A percentile compares a stretch with the other conserved stretches of the same genome.
Evolutionary conservation across 2,797 vertebrate genomes (phyloP).

Genomic region (Knipowitschia caucasica): DNA sequence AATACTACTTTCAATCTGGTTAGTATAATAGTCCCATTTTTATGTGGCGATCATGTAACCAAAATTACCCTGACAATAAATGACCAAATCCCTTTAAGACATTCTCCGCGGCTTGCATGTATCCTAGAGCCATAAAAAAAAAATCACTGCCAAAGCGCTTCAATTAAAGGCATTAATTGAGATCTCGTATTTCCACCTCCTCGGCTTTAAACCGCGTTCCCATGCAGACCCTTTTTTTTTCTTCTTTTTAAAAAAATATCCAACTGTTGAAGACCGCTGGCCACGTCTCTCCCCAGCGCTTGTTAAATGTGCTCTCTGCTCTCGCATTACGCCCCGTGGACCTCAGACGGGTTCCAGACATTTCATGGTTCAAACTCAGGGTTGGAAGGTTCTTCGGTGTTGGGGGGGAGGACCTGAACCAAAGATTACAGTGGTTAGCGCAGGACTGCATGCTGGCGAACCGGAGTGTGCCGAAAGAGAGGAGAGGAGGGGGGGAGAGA

Average conservation of each 20-base stretch:
- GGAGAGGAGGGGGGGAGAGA: no score
- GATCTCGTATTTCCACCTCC: not conserved
- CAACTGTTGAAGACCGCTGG: constrained; percentile 1
- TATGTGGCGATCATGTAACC: not conserved
- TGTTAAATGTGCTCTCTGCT: constrained; percentile 66
- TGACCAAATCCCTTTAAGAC: not conserved
- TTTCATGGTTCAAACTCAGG: constrained; percentile 72
- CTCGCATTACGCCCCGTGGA: constrained; percentile 64
- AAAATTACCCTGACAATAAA: not conserved
- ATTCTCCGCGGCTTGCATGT: not conserved
- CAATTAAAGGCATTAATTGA: constrained; percentile 3
- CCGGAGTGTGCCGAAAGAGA: constrained; percentile 58
- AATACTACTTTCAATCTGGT: no score
- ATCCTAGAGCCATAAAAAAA: not conserved
- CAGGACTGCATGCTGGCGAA: constrained; percentile 64
- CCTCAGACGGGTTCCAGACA: constrained; percentile 68
- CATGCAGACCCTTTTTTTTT: not conserved
- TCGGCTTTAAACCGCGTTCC: not conserved
- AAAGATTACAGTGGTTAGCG: constrained; percentile 74
- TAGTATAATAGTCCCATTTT: no score
- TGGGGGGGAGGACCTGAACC: constrained; percentile 56
- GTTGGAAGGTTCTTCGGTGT: constrained; percentile 3
- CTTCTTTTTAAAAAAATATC: not conserved
- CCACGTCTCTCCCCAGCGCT: constrained; percentile 50
- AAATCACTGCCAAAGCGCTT: not conserved